Evolutionary conservation across 2,888 invertebrate genomes (phyloP).

Genomic region (Dryocosmus kuriphilus): DNA sequence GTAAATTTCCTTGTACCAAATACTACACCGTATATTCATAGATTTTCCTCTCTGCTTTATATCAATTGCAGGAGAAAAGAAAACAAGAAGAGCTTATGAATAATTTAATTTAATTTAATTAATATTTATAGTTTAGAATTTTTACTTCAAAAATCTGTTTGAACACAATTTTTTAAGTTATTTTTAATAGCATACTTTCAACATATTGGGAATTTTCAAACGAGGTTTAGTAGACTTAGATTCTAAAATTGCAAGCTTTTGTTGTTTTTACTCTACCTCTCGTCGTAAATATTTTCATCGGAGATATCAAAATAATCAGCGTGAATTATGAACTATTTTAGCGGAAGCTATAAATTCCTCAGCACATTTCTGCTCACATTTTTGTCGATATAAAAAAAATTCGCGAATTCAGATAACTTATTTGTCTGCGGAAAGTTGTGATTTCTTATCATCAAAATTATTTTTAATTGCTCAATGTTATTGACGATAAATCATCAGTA

Average conservation of each 20-base stretch:
- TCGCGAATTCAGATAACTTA: neutral
- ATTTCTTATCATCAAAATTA: slow-evolving; percentile 11
- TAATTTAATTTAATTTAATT: neutral
- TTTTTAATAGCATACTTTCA: neutral
- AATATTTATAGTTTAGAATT: neutral
- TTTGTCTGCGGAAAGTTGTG: neutral
- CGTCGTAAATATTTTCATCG: neutral
- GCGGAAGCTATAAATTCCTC: neutral
- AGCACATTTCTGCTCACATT: neutral
- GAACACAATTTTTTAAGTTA: neutral
- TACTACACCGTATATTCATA: neutral
- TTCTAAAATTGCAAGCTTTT: neutral
- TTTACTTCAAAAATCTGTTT: neutral
- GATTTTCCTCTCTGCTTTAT: slow-evolving; percentile 4
- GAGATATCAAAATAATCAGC: neutral
- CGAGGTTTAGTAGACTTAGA: neutral
- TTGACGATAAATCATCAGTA: neutral
- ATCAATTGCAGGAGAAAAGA: neutral
- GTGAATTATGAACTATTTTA: neutral
- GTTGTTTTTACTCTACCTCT: neutral
- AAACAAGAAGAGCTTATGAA: neutral
- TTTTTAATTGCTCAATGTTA: slow-evolving; percentile 14
- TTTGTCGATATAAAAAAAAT: neutral
- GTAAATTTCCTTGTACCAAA: slow-evolving; percentile 35
- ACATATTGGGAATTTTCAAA: neutral